Conservation (phyloP, 2,113 vertebrate species). For the Motacilla alba region DNA sequence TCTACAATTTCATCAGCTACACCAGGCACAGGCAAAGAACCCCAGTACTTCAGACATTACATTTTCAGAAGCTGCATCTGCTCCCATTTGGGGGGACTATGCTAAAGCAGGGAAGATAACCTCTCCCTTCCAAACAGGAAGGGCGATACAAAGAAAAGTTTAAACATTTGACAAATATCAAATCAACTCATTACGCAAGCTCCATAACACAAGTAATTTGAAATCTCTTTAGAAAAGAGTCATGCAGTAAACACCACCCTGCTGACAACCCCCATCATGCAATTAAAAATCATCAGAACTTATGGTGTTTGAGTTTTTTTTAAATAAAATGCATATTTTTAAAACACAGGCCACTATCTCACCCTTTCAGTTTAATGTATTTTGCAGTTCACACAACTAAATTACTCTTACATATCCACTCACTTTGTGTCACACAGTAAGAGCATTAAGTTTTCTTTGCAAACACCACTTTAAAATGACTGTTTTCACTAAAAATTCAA, state of each 20-base stretch:
- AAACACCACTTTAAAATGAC: not conserved
- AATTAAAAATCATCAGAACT: not conserved
- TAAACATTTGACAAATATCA: not conserved
- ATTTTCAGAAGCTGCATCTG: not conserved
- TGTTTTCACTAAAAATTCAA: not conserved
- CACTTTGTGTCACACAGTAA: not conserved
- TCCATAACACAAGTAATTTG: not conserved
- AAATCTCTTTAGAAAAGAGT: not conserved
- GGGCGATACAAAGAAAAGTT: not conserved
- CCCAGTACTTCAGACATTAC: not conserved
- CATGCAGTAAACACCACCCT: not conserved
- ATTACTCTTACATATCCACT: not conserved
- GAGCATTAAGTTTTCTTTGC: not conserved
- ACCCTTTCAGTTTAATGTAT: not conserved
- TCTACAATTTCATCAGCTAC: not conserved
- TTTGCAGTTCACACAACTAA: not conserved
- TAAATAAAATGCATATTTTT: not conserved
- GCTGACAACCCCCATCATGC: rapidly evolving
- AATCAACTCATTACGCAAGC: not conserved
- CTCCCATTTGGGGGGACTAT: rapidly evolving
- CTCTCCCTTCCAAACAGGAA: not conserved
- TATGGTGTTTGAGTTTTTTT: not conserved
- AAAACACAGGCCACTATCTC: not conserved
- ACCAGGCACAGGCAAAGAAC: not conserved
- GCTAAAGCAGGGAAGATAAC: not conserved